Evolutionary conservation across 2,797 vertebrate genomes (phyloP).

Genomic region (Fistularia tabacaria): DNA sequence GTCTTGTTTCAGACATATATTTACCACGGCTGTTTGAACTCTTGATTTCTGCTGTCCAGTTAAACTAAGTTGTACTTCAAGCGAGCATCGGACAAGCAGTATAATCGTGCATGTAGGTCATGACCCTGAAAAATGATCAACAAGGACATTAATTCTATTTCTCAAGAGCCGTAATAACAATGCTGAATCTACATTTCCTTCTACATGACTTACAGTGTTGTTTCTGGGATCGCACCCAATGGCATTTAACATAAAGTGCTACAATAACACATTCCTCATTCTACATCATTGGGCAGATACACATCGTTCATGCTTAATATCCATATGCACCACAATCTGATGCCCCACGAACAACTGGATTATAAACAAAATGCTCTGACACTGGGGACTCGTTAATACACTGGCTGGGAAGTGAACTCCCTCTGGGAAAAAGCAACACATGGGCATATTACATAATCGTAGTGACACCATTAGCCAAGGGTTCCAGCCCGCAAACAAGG

Average conservation of each 20-base stretch:
- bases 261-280: conserved; percentile 5
- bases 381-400: conserved; percentile 49
- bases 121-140: conserved; percentile 1
- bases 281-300: conserved; percentile 6
- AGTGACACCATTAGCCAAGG: conserved; percentile 30
- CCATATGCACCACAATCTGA: neutral
- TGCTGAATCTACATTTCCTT: conserved; percentile 29
- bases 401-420: conserved; percentile 20
- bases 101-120: conserved; percentile 35
- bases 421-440: conserved; percentile 41
- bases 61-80: neutral
- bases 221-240: conserved; percentile 2
- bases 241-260: neutral
- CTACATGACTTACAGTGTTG: conserved; percentile 23
- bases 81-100: neutral
- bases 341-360: conserved; percentile 1
- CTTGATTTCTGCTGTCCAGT: neutral
- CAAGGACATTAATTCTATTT: conserved; percentile 13
- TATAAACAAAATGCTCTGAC: conserved; percentile 15
- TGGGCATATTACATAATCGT: conserved; percentile 34
- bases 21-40: no score
- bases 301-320: conserved; percentile 14
- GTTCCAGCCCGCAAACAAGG: conserved; percentile 33
- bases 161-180: conserved; percentile 7
- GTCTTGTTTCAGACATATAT: no score